A percentile compares a stretch with the other conserved stretches of the same genome.
phyloP scores from a whole-genome alignment of 2,888 invertebrate species.

The Enoplolaimus lenunculus region DNA sequence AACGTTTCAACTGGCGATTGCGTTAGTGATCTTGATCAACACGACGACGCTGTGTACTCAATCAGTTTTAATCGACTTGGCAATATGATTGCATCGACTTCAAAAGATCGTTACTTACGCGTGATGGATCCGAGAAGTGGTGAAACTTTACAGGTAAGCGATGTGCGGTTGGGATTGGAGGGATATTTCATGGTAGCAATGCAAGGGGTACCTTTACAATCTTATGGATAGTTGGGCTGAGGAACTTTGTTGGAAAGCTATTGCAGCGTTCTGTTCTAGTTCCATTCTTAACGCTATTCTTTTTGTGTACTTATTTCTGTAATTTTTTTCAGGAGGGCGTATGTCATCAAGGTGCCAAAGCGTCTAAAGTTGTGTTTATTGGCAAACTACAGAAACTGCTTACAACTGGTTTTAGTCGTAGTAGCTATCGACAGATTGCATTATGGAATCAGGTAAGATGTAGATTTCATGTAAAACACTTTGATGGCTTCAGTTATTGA shows the following conservation, averaged over 20 bases:
- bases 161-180: too few relatives aligned
- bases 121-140: conserved; percentile 79
- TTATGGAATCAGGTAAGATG: conserved; percentile 43
- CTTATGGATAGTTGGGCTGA: too few relatives aligned
- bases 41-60: conserved; percentile 84
- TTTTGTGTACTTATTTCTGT: background rate
- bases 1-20: conserved; percentile 72
- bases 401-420: conserved; percentile 43
- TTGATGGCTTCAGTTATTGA: too few relatives aligned
- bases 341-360: conserved; percentile 82
- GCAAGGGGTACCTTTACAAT: too few relatives aligned
- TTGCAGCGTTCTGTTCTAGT: too few relatives aligned
- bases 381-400: conserved; percentile 39
- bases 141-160: conserved; percentile 17
- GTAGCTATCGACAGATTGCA: conserved; percentile 42
- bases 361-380: conserved; percentile 45
- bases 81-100: conserved; percentile 79
- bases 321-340: conserved; percentile 53
- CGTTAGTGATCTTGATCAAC: conserved; percentile 68
- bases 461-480: too few relatives aligned
- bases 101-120: conserved; percentile 86
- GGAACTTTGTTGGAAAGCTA: too few relatives aligned
- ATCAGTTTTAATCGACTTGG: conserved; percentile 94
- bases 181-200: too few relatives aligned
- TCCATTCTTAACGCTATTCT: too few relatives aligned